Evolutionary conservation across 2,888 invertebrate species (phyloP), one percentile per base, ranked within the genome.

Genomic region (Amiota minor): DNA sequence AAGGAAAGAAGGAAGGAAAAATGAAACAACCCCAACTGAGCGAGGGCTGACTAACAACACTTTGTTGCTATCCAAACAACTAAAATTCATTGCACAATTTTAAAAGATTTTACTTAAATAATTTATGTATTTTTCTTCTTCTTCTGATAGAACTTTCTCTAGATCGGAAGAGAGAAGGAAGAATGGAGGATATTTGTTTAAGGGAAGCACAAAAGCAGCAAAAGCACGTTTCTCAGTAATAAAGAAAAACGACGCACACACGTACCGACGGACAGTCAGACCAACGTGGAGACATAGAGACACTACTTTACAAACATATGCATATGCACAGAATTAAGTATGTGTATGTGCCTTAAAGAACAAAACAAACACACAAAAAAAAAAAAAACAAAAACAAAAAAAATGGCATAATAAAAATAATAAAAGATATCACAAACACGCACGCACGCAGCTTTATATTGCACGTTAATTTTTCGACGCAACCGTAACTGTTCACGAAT

Each of bases 171-270:
- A 23, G 3, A 2, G 35, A 6, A 35, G 35, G 6, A 35, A 35
- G 35, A 6, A 35, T 3, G 6, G 6, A 35, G 35, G 2, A 35
- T 6, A 35, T 6, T 35, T 35, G 2, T 35, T 35, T 35, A 35
- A 35, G 35, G 35, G n/a, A 69, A 69, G n/a, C 10, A 18, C 2
- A 56, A 16, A 18, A 14, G n/a, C 35, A 12, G 9, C 50, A 64
- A 49, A 18, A 50, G 55, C 71, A 62, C 53, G 64, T 11, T 50
- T 45, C 45, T 56, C 35, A 11, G 16, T 47, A 14, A 47, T 9
- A 56, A 56, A 70, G 56, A 70, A 55, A 70, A 70, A 55, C 23
- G 56, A n/a, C n/a, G n/a, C n/a, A n/a, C n/a, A n/a, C n/a, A n/a
- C n/a, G n/a, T n/a, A n/a, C n/a, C n/a, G 45, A 70, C 56, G 23